Base-by-base conservation (phyloP, 2,113 vertebrate genomes). In the Pogona vitticeps region DNA sequence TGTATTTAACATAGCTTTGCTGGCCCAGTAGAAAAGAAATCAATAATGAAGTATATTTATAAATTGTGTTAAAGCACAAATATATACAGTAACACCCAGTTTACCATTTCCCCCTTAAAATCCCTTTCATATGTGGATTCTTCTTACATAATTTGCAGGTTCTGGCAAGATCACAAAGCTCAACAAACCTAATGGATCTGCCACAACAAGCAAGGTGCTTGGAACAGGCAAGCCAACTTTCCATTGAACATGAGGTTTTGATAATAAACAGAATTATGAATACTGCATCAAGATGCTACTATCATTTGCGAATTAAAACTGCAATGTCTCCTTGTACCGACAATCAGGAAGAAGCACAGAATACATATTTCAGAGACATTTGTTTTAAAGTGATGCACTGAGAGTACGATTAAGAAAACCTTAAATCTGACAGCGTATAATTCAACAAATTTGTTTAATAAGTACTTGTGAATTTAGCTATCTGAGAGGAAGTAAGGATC, bases 361-460 rank as follows among this genome's bases (percentile, higher is more conserved):
- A 42, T 84, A 77, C 88, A 36, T 14, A 15, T 75, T 46, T 67
- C 8, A 23, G 42, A 75, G 63, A 67, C 10, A 6, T 4, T 67
- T 23, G 42, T 6, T 12, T 40, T 84, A 46, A 75, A 76, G n/a
- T 33, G 42, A 82, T 82, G 46, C 31, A 10, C 46, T 85, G 68
- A 87, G 88, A 80, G 63, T 3, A 90, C 28, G 85, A 76, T 36
- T 23, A 85, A 88, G 82, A 85, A 67, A 84, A 80, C 2, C 1
- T 0, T 33, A 93, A 90, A 89, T 80, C 31, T 89, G 56, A 85
- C 88, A 91, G 3, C 79, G 80, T 91, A 90, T 91, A 28, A 88
- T 71, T 89, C 71, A 85, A 86, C 36, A 80, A 88, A 70, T 72
- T 65, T 72, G 31, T 26, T 67, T 23, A 52, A 91, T 93, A 86